Percentiles rank a stretch among this genome's conserved stretches.
Evolutionary conservation across 2,797 vertebrate species (phyloP).

Genomic region (Chiroxiphia lanceolata): DNA sequence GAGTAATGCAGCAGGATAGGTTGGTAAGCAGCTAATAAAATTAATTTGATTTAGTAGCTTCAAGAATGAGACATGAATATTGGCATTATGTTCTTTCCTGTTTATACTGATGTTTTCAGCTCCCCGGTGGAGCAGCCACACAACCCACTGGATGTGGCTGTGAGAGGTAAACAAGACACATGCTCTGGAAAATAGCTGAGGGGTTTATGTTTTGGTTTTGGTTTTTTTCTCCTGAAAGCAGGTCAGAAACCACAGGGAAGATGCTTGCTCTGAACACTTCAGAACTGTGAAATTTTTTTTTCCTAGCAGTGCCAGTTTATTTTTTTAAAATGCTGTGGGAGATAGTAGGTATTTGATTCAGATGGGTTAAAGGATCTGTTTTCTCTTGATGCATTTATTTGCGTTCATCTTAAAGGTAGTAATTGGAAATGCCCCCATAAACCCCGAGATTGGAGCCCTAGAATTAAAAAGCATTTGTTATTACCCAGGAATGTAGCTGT

Average conservation of each 20-base stretch:
- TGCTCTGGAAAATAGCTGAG: neutral
- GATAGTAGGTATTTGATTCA: neutral
- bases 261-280: neutral
- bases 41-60: conserved; percentile 21
- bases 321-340: neutral
- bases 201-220: neutral
- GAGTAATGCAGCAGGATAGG: neutral
- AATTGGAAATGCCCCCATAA: conserved; percentile 36
- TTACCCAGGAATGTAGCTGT: neutral
- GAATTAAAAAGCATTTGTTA: conserved; percentile 27
- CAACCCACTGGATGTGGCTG: neutral
- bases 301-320: neutral
- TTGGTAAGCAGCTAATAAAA: conserved; percentile 16
- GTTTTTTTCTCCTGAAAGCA: neutral
- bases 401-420: conserved; percentile 2
- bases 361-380: neutral
- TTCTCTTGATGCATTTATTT: neutral
- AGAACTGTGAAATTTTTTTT: neutral
- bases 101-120: neutral
- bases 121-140: neutral
- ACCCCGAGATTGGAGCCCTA: neutral
- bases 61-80: neutral
- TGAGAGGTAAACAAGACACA: neutral
- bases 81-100: neutral
- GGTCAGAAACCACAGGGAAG: neutral